These are phyloP conservation scores for Molorchus minor DNA, from an alignment of 2,888 invertebrate genomes.

Conservation along the genomic window DNA sequence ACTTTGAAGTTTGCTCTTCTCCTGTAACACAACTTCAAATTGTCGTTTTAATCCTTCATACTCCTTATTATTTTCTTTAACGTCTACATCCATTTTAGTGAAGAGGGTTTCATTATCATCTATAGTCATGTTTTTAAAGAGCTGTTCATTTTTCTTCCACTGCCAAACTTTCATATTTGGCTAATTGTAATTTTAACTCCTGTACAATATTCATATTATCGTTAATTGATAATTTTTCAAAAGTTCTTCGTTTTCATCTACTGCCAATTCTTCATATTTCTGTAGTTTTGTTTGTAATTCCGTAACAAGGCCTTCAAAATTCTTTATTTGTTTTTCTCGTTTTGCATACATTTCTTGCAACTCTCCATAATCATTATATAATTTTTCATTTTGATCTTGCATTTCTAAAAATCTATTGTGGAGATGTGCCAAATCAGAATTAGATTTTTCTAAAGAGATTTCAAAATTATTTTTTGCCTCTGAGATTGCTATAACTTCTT, in stretches of 20 bases:
- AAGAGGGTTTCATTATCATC: slow-evolving; percentile 23
- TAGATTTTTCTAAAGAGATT: slow-evolving; percentile 36
- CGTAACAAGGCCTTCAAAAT: slow-evolving; percentile 29
- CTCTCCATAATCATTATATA: slow-evolving; percentile 32
- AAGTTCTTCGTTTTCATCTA: slow-evolving; percentile 29
- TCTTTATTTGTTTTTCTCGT: slow-evolving; percentile 32
- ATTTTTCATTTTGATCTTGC: slow-evolving; percentile 42
- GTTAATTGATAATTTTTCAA: slow-evolving; percentile 8
- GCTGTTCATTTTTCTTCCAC: slow-evolving; percentile 7
- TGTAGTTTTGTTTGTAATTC: slow-evolving; percentile 40
- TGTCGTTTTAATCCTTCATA: slow-evolving; percentile 20
- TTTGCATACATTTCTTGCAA: slow-evolving; percentile 20
- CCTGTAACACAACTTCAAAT: slow-evolving; percentile 17
- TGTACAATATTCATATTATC: slow-evolving; percentile 15
- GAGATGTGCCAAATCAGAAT: slow-evolving; percentile 35
- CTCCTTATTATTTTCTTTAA: slow-evolving; percentile 30
- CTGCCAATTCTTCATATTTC: slow-evolving; percentile 32
- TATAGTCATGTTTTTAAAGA: slow-evolving; percentile 11
- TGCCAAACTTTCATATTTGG: slow-evolving; percentile 9
- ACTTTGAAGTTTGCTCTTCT: slow-evolving; percentile 29
- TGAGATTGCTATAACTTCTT: slow-evolving; percentile 47
- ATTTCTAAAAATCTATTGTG: slow-evolving; percentile 43
- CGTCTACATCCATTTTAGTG: slow-evolving; percentile 14
- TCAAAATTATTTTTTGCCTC: slow-evolving; percentile 49
- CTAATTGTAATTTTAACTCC: slow-evolving; percentile 9